A percentile compares a stretch with the other conserved stretches of the same genome.
Conservation (phyloP, 2,888 invertebrate species). For the Cylindroiulus punctatus region DNA sequence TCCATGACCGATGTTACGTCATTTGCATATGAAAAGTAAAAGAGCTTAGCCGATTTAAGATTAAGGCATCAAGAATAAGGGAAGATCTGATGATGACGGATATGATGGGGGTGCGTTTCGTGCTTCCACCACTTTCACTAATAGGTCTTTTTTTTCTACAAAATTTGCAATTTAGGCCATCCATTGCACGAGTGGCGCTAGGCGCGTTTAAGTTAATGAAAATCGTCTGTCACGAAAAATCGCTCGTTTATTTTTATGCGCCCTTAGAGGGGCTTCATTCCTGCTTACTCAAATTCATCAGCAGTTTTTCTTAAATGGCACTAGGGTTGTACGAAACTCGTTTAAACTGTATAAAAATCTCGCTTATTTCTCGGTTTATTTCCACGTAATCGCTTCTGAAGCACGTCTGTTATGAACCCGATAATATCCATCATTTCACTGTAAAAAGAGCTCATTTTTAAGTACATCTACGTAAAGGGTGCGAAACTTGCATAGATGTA, state of each 20-base stretch:
- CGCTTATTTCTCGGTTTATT: neutral
- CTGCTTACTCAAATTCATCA: neutral
- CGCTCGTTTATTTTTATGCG: conserved; percentile 4
- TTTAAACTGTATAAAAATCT: conserved; percentile 2
- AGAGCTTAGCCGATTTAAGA: conserved; percentile 47
- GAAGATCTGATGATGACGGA: conserved; percentile 48
- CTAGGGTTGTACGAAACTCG: neutral
- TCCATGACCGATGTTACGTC: conserved; percentile 51
- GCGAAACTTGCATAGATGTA: neutral
- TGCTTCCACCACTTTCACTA: neutral
- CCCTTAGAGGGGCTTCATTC: neutral
- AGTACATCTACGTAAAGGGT: neutral
- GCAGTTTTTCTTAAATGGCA: neutral
- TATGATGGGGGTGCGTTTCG: neutral
- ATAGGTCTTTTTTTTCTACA: conserved; percentile 40
- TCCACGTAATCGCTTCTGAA: conserved; percentile 15
- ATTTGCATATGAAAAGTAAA: conserved; percentile 51
- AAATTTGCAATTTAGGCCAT: neutral
- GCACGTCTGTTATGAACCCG: neutral
- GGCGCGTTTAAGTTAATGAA: conserved; percentile 10
- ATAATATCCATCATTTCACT: neutral
- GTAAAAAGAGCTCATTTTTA: neutral
- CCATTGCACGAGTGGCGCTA: neutral
- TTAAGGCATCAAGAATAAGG: conserved; percentile 20
- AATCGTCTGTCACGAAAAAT: conserved; percentile 38